Conservation (phyloP, 2,113 vertebrate species). For the Centropus bengalensis region DNA sequence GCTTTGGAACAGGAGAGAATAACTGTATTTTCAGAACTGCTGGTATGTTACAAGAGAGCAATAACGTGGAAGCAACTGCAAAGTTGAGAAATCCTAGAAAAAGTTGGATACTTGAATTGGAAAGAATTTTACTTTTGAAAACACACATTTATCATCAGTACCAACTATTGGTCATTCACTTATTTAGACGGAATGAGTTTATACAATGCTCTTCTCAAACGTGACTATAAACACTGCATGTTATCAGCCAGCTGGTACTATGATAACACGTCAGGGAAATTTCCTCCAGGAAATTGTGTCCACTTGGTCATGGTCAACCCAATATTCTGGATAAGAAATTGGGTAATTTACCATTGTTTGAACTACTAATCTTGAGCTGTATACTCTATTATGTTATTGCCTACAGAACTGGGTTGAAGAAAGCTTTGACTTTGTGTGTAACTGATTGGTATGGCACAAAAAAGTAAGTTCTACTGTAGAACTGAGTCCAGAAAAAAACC, state of each 20-base stretch:
- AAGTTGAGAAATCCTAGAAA: conserved; percentile 57
- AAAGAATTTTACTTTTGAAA: conserved; percentile 41
- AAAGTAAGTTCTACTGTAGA: conserved; percentile 75
- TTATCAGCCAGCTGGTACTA: conserved; percentile 20
- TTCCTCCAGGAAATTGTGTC: conserved; percentile 38
- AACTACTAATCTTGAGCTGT: conserved; percentile 81
- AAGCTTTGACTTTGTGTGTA: conserved; percentile 75
- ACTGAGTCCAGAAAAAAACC: conserved; percentile 66
- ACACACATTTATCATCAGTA: conserved; percentile 30
- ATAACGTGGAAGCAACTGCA: conserved; percentile 34
- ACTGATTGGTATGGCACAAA: conserved; percentile 84
- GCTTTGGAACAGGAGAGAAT: background rate
- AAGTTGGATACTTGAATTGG: conserved; percentile 2
- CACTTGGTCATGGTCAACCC: conserved; percentile 44
- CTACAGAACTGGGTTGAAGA: conserved; percentile 76
- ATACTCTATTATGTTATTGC: conserved; percentile 77
- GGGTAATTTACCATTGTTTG: conserved; percentile 88
- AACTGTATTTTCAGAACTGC: conserved; percentile 51
- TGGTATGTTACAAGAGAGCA: conserved; percentile 51
- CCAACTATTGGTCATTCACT: conserved; percentile 34
- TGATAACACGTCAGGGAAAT: conserved; percentile 32
- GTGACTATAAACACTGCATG: background rate
- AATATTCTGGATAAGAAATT: conserved; percentile 56
- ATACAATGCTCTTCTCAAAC: conserved; percentile 39
- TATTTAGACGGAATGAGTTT: background rate